A percentile compares a stretch with the other conserved stretches of the same genome.
Conservation (phyloP, 2,797 vertebrate species). For the Spea hammondii region DNA sequence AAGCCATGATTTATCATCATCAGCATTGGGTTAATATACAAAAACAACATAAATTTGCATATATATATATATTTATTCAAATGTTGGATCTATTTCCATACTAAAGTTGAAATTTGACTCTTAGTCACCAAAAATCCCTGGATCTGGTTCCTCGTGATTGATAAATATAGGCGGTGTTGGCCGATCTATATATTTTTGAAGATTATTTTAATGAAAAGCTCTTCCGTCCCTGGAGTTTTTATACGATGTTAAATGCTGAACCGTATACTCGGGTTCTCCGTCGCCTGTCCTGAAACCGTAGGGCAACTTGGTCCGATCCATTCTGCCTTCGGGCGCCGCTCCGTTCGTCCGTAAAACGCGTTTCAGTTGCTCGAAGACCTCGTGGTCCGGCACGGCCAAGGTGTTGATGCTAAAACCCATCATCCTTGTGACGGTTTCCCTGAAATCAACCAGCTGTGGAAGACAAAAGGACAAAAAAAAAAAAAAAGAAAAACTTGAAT, state of each 20-base stretch:
- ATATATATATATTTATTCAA: too few species aligned
- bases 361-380: conserved; percentile 53
- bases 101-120: too few species aligned
- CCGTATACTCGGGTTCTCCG: conserved; percentile 31
- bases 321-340: conserved; percentile 29
- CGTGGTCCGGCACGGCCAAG: conserved; percentile 49
- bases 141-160: too few species aligned
- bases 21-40: too few species aligned
- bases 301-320: conserved; percentile 45
- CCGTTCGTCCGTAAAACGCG: conserved; percentile 52
- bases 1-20: too few species aligned
- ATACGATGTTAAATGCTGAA: conserved; percentile 29
- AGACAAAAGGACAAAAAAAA: conserved; percentile 17
- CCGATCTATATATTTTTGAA: too few species aligned
- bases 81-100: too few species aligned
- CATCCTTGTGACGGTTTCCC: conserved; percentile 55
- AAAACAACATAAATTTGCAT: too few species aligned
- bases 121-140: too few species aligned
- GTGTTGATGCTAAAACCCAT: conserved; percentile 56
- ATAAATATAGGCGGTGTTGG: too few species aligned
- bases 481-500: conserved; percentile 49
- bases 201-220: too few species aligned
- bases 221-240: background rate
- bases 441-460: conserved; percentile 57
- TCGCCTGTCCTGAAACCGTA: conserved; percentile 37